Base-by-base conservation (phyloP, 1,140 invertebrate genomes). In the Leptonema lineaticorne region DNA sequence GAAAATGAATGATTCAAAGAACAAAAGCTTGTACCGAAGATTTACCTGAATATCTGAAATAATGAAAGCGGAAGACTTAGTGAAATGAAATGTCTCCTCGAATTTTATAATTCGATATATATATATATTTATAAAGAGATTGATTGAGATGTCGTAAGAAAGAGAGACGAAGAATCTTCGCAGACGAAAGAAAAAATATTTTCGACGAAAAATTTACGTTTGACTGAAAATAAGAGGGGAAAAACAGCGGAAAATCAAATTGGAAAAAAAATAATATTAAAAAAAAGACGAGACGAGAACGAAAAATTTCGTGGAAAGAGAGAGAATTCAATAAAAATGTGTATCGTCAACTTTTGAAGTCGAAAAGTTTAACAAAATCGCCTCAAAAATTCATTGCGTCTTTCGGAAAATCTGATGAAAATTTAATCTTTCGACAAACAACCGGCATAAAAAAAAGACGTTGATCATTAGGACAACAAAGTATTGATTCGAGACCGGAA, bases 1-100 rank as follows among this genome's bases (percentile, higher is more conserved):
- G 16, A 16, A 41, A 41, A 41, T 41, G 37, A 41, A 41, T 11
- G 37, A 20, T 20, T 18, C 24, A 53, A 53, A 53, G 22, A 20
- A 53, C 22, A 53, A 53, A 53, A 53, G 48, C 48, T 9, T n/a
- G 45, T 20, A n/a, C 48, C 9, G 48, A 53, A 14, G 28, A 59
- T 59, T 59, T 29, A 59, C 30, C 18, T 16, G 30, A 59, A 16
- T 59, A 14, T 59, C 20, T 33, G 28, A 53, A 30, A 59, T n/a
- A 59, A 59, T 59, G 26, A 59, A 59, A 59, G 27, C 57, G 5
- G 57, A 59, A 59, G 24, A 59, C 28, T 59, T 59, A 28, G 24
- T 11, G 30, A 16, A 59, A 59, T 59, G n/a, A 59, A 59, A 59
- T 59, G 20, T 20, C 50, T 59, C 30, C n/a, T 59, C 57, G 24